Percentiles rank a stretch among this genome's conserved stretches.
Conservation (phyloP, 2,113 vertebrate genomes). For the Bubo bubo region DNA sequence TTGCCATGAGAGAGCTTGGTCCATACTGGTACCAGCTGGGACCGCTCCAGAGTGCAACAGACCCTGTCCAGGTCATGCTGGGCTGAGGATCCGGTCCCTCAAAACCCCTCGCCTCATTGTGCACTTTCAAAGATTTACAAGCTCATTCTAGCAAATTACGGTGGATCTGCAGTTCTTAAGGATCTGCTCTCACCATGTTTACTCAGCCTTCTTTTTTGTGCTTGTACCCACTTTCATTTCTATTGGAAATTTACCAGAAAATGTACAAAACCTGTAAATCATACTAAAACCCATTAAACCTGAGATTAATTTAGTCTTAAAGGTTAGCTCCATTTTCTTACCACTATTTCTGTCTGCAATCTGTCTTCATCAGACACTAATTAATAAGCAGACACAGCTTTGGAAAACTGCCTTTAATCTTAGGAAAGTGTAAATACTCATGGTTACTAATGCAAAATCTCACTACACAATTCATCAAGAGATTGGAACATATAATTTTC, state of each 20-base stretch:
- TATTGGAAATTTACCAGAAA: slow-evolving; percentile 68
- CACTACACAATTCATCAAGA: slow-evolving; percentile 70
- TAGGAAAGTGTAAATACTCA: slow-evolving; percentile 66
- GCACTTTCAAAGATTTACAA: slow-evolving; percentile 4
- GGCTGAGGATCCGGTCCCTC: background rate
- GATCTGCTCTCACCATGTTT: slow-evolving; percentile 44
- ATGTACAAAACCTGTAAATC: slow-evolving; percentile 56
- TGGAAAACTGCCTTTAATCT: slow-evolving; percentile 77
- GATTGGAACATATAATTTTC: slow-evolving; percentile 64
- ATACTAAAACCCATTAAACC: slow-evolving; percentile 65
- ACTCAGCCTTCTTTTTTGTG: slow-evolving; percentile 41
- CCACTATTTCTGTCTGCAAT: slow-evolving; percentile 72
- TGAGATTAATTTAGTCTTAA: slow-evolving; percentile 70
- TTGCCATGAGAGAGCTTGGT: accelerated
- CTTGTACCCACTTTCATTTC: slow-evolving; percentile 41
- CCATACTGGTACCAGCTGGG: background rate
- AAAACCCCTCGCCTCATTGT: background rate
- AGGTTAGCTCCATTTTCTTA: slow-evolving; percentile 73
- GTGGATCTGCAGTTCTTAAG: background rate
- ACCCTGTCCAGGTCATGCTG: background rate
- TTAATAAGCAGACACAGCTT: slow-evolving; percentile 71
- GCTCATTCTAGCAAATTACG: background rate
- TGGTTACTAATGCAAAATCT: slow-evolving; percentile 71
- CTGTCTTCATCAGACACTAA: slow-evolving; percentile 74
- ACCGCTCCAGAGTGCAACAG: background rate